Conservation (phyloP, 2,797 vertebrate genomes). For the Echiichthys vipera region DNA sequence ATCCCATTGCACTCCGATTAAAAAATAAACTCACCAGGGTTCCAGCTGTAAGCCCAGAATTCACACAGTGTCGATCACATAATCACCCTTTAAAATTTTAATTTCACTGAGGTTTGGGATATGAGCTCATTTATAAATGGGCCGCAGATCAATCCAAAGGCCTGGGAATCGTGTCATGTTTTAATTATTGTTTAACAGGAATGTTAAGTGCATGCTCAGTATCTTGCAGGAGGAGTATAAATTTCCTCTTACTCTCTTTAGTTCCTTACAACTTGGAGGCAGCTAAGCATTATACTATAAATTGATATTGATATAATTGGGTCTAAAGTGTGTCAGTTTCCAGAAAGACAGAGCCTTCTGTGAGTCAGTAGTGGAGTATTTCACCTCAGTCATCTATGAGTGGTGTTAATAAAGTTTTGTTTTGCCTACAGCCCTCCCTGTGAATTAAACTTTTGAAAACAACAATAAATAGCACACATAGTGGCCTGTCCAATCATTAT, state of each 20-base stretch:
- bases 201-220: slow-evolving; percentile 42
- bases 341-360: slow-evolving; percentile 10
- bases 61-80: slow-evolving; percentile 68
- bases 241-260: slow-evolving; percentile 43
- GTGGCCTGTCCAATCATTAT: slow-evolving; percentile 49
- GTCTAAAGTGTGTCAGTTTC: slow-evolving; percentile 39
- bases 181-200: slow-evolving; percentile 72
- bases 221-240: slow-evolving; percentile 40
- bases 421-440: slow-evolving; percentile 24
- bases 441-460: slow-evolving; percentile 37
- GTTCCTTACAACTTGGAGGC: slow-evolving; percentile 35
- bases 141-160: slow-evolving; percentile 60
- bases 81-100: slow-evolving; percentile 59
- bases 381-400: slow-evolving; percentile 17
- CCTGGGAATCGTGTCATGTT: slow-evolving; percentile 60
- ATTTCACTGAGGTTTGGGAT: slow-evolving; percentile 64
- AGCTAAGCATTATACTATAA: slow-evolving; percentile 25
- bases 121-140: slow-evolving; percentile 68
- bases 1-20: slow-evolving; percentile 41
- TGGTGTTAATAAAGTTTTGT: slow-evolving; percentile 48
- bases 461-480: slow-evolving; percentile 48
- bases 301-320: slow-evolving; percentile 63
- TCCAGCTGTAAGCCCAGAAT: slow-evolving; percentile 57
- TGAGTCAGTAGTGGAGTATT: slow-evolving; percentile 34
- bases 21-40: slow-evolving; percentile 58